phyloP scores from a whole-genome alignment of 2,888 invertebrate species.

The Crepidodera aurea region DNA sequence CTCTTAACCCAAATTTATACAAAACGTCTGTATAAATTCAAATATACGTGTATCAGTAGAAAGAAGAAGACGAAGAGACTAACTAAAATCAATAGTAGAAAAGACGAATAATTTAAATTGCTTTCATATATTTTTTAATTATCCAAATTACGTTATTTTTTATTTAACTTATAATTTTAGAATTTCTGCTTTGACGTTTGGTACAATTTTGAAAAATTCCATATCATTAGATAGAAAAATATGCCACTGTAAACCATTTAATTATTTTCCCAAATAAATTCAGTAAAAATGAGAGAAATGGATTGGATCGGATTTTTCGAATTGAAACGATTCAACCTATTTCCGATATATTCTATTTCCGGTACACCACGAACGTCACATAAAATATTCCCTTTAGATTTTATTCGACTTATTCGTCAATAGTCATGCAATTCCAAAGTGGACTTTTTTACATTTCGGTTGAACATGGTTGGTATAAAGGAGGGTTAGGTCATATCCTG shows the following conservation, averaged over 20 bases:
- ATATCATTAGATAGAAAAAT: too few species aligned
- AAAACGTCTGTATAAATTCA: slow-evolving; percentile 13
- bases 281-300: neutral
- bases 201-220: too few species aligned
- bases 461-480: neutral
- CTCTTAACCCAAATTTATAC: slow-evolving; percentile 12
- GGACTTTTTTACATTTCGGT: neutral
- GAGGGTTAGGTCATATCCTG: neutral
- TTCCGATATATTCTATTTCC: slow-evolving; percentile 16
- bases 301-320: neutral
- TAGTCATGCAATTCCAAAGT: slow-evolving; percentile 13
- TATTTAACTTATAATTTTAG: too few species aligned
- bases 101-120: too few species aligned
- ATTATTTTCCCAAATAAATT: slow-evolving; percentile 2
- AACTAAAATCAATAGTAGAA: neutral
- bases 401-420: slow-evolving; percentile 11
- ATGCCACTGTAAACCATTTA: too few species aligned
- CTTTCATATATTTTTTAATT: too few species aligned
- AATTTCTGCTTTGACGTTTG: too few species aligned
- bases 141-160: too few species aligned
- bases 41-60: neutral
- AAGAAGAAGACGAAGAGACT: too few species aligned
- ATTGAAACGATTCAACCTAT: slow-evolving; percentile 14
- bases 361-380: neutral
- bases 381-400: slow-evolving; percentile 19